Evolutionary conservation across 64 coral and sea anemone species (phyloP).

Genomic region (Montipora cactus): DNA sequence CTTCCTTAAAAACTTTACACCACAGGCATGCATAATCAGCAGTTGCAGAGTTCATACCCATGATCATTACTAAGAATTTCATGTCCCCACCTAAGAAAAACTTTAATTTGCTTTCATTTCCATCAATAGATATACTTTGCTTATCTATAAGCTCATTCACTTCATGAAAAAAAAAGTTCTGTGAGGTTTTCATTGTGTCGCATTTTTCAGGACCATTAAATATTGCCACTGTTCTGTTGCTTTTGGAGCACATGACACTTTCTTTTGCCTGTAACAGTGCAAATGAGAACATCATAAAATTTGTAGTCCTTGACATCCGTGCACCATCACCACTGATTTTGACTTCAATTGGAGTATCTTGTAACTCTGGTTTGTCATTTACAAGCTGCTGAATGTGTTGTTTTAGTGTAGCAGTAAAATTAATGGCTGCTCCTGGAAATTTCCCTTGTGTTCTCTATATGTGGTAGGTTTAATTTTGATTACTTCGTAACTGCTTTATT

Average conservation of each 20-base stretch:
- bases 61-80: constrained; percentile 31
- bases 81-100: constrained; percentile 51
- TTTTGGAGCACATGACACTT: constrained; percentile 31
- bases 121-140: constrained; percentile 26
- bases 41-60: constrained; percentile 21
- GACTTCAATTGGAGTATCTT: background rate
- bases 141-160: constrained; percentile 40
- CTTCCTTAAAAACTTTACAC: constrained; percentile 29
- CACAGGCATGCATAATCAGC: constrained; percentile 40
- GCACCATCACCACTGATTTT: constrained; percentile 49
- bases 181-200: constrained; percentile 8
- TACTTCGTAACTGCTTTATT: constrained; percentile 23
- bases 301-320: constrained; percentile 49
- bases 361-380: constrained; percentile 13
- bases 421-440: constrained; percentile 22
- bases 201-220: constrained; percentile 58
- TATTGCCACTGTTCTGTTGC: constrained; percentile 35
- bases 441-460: background rate
- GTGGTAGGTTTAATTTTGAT: constrained; percentile 25
- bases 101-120: constrained; percentile 9
- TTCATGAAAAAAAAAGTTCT: constrained; percentile 28
- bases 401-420: constrained; percentile 54
- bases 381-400: constrained; percentile 44
- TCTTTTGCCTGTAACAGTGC: constrained; percentile 17
- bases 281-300: constrained; percentile 61